Base-by-base conservation (phyloP, 2,113 vertebrate genomes). In the Tonatia bakeri region DNA sequence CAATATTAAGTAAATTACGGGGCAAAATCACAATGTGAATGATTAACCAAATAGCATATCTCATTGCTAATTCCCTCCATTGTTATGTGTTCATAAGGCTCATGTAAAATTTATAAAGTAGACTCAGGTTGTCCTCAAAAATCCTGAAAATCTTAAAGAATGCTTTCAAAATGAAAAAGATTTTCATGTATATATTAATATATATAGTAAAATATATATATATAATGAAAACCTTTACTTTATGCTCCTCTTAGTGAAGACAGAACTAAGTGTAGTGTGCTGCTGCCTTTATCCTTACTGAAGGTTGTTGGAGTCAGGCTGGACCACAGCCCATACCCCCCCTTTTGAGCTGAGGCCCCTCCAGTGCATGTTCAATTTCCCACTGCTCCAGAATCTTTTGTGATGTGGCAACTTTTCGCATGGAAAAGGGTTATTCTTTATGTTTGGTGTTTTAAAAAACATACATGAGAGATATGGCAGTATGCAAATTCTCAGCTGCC, bases 401-500 rank as follows among this genome's bases (percentile, higher is more conserved):
- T 45, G 69, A 16, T 15, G 26, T 40, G 19, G 36, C 19, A 45
- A 59, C 15, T 80, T 91, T 83, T 52, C 79, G 54, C 10, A 38
- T 31, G 31, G 26, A 69, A 52, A 75, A 80, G 7, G 47, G 8
- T 54, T 45, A 28, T 16, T 94, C 52, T 81, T n/a, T 88, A 24
- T 45, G 12, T 36, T 40, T 12, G 0, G 36, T 5, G 31, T 50
- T 38, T 79, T 40, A 52, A 84, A 72, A 91, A 70, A 86, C 31
- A 69, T 52, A n/a, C 47, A 38, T 26, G 43, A 95, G 56, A 61
- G 5, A 85, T 9, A 56, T 38, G 38, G 31, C 1, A 52, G 67
- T 26, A 56, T 90, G 88, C 59, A 90, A 82, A 93, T 33, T 33
- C 45, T 90, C 40, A 89, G 54, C 79, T 94, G 89, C 86, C 82